Conservation (phyloP, 1,140 invertebrate species). For the Acromyrmex heyeri region DNA sequence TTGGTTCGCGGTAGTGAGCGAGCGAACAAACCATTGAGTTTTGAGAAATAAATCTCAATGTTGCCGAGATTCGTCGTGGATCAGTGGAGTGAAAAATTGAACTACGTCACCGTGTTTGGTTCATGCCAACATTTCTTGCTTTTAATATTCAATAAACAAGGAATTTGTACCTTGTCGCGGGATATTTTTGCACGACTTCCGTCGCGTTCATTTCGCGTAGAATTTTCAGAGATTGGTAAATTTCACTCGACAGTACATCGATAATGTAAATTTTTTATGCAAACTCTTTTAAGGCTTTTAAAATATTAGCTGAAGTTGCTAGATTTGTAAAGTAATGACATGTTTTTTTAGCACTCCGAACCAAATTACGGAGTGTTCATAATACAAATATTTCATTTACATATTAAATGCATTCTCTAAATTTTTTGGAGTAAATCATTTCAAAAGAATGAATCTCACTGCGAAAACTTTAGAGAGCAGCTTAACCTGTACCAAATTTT, state of each 20-base stretch:
- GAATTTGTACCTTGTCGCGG: conserved; percentile 22
- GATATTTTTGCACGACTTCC: conserved; percentile 44
- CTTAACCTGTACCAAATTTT: too few relatives aligned
- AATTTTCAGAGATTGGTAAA: background rate
- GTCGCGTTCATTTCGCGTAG: background rate
- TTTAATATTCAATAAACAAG: conserved; percentile 65
- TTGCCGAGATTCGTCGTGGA: conserved; percentile 39
- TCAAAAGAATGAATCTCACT: too few relatives aligned
- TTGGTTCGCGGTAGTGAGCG: conserved; percentile 31
- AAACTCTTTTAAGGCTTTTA: background rate
- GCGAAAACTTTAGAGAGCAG: too few relatives aligned
- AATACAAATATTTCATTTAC: too few relatives aligned
- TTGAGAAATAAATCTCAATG: conserved; percentile 66
- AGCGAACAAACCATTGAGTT: conserved; percentile 59
- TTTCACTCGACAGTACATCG: background rate
- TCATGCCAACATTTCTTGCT: conserved; percentile 50
- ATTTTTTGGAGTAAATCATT: too few relatives aligned
- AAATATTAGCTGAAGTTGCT: background rate
- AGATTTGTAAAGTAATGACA: too few relatives aligned
- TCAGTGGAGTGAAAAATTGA: conserved; percentile 71
- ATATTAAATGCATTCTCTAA: too few relatives aligned
- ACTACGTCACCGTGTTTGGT: conserved; percentile 64
- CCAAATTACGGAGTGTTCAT: too few relatives aligned
- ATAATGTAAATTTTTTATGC: background rate
- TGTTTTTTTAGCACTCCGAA: too few relatives aligned